Evolutionary conservation across 2,797 vertebrate genomes (phyloP).

Genomic region (Tragopan temminckii): DNA sequence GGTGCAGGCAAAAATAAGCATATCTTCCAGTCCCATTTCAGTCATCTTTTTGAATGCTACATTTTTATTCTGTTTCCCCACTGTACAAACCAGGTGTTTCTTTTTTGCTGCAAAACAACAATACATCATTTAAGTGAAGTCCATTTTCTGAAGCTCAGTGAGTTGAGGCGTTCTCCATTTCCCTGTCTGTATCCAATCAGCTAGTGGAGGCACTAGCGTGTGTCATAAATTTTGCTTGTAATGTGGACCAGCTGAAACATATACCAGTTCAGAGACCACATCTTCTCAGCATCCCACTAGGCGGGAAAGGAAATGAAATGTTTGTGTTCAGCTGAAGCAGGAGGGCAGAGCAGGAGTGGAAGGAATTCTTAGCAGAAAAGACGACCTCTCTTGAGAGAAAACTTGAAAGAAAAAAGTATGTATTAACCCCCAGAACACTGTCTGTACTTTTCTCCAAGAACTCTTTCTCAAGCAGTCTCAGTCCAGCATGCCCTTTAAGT

Average conservation of each 20-base stretch:
- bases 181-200: conserved; percentile 13
- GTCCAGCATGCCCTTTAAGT: neutral
- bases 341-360: fast-evolving
- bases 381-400: neutral
- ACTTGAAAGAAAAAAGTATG: neutral
- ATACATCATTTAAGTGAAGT: conserved; percentile 59
- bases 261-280: conserved; percentile 52
- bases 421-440: neutral
- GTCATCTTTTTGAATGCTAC: conserved; percentile 59
- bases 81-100: conserved; percentile 40
- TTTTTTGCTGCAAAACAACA: conserved; percentile 62
- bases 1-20: conserved; percentile 27
- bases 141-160: conserved; percentile 48
- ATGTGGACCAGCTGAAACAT: conserved; percentile 45
- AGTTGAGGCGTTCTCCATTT: conserved; percentile 51
- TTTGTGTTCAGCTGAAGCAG: conserved; percentile 34
- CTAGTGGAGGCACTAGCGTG: neutral
- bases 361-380: neutral
- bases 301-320: conserved; percentile 59
- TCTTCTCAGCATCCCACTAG: conserved; percentile 35
- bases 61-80: conserved; percentile 38
- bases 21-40: conserved; percentile 27
- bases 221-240: conserved; percentile 63
- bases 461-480: neutral
- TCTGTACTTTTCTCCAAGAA: neutral